Evolutionary conservation across 2,888 invertebrate genomes (phyloP).

Genomic region (Acanthosepion esculentum): DNA sequence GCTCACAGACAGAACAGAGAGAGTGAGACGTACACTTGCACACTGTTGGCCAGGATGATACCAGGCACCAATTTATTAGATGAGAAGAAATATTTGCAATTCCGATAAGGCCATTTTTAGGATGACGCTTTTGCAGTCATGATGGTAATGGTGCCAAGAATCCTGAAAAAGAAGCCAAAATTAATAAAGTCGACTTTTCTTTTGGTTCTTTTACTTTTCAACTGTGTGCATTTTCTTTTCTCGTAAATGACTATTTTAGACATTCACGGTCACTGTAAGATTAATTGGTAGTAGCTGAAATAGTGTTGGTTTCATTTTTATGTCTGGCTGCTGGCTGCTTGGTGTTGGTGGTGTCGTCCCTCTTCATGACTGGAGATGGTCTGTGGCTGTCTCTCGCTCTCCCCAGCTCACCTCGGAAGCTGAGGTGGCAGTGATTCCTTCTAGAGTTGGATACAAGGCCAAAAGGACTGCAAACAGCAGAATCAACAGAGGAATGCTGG

Average conservation of each 20-base stretch:
- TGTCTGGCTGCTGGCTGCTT: background rate
- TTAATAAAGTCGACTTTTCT: background rate
- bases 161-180: slow-evolving; percentile 33
- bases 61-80: slow-evolving; percentile 11
- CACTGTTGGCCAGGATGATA: background rate
- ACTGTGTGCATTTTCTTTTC: background rate
- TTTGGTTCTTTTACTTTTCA: background rate
- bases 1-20: background rate
- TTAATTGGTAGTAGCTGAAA: background rate
- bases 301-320: background rate
- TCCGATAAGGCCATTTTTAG: slow-evolving; percentile 10
- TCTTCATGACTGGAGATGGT: background rate
- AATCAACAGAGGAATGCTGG: slow-evolving; percentile 75
- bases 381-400: slow-evolving; percentile 38
- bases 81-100: slow-evolving; percentile 33
- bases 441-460: slow-evolving; percentile 74
- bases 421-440: slow-evolving; percentile 72
- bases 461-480: slow-evolving; percentile 75
- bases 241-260: background rate
- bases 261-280: background rate
- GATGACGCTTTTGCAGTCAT: slow-evolving; percentile 21
- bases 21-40: background rate
- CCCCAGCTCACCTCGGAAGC: slow-evolving; percentile 52
- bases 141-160: slow-evolving; percentile 9
- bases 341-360: background rate